These are phyloP conservation scores for Cavia porcellus DNA, from an alignment of 2,113 vertebrate genomes.

Conservation along the genomic window DNA sequence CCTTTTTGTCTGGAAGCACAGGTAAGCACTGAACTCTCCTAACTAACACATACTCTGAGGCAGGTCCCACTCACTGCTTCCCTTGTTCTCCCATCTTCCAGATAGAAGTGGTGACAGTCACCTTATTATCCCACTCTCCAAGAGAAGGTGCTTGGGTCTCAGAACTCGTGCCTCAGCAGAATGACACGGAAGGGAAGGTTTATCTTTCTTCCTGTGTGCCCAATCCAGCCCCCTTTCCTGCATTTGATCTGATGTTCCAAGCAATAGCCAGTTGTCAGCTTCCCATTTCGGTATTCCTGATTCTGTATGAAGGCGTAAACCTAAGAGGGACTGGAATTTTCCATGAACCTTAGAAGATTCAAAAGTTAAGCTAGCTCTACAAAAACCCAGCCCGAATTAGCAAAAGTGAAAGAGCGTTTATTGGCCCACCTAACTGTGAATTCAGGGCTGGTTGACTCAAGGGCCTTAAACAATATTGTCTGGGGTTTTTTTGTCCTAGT, in stretches of 20 bases:
- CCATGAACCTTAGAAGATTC: neutral
- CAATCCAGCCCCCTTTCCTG: too few relatives aligned
- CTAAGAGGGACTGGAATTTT: neutral
- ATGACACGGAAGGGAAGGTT: neutral
- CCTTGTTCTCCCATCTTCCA: neutral
- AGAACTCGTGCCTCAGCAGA: neutral
- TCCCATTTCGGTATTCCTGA: neutral
- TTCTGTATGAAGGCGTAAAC: neutral
- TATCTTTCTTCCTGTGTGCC: neutral
- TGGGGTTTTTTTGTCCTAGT: neutral
- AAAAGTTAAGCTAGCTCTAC: neutral
- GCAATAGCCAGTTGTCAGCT: neutral
- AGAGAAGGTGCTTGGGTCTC: neutral
- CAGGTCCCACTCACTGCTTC: neutral
- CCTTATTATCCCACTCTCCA: neutral
- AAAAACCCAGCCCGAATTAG: slow-evolving; percentile 6
- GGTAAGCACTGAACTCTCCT: neutral
- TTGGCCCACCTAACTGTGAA: neutral
- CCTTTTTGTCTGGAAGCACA: neutral
- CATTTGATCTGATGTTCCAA: neutral
- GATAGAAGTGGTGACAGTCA: neutral
- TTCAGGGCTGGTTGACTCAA: neutral
- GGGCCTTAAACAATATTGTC: neutral
- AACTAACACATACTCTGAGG: neutral
- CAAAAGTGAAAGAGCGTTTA: neutral